Percentiles rank a stretch among this genome's conserved stretches.
These are phyloP conservation scores for Drosophila melanica DNA, from an alignment of 1,140 invertebrate species.

Conservation along the genomic window DNA sequence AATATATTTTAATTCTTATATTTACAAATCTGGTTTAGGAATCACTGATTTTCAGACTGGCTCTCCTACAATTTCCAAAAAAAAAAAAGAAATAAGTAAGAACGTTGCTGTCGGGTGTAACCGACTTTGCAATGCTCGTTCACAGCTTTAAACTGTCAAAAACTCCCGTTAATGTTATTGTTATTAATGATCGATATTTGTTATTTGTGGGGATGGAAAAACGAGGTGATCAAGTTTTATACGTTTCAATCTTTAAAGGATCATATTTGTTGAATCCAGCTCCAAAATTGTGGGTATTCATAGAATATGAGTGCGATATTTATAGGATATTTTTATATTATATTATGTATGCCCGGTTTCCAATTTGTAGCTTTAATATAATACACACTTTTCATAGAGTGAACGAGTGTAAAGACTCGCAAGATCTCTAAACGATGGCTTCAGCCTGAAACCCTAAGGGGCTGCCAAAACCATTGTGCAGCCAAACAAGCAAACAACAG, in stretches of 20 bases:
- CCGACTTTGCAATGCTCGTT: not conserved
- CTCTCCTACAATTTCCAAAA: constrained; percentile 48
- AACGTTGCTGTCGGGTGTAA: not conserved
- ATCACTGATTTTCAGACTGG: not conserved
- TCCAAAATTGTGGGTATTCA: no score
- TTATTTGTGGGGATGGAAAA: no score
- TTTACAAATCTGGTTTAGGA: not conserved
- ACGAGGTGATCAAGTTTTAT: no score
- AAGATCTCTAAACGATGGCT: not conserved
- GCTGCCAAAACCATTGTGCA: constrained; percentile 70
- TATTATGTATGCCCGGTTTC: not conserved
- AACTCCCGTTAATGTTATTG: no score
- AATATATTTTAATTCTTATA: no score
- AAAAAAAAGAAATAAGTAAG: constrained; percentile 1
- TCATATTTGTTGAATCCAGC: no score
- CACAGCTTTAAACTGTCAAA: not conserved
- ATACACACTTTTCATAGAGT: not conserved
- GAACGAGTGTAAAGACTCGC: not conserved
- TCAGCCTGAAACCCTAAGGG: constrained; percentile 52
- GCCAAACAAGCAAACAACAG: constrained; percentile 54
- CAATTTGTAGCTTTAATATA: not conserved
- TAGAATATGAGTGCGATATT: no score
- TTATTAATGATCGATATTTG: no score
- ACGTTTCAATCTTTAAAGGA: no score
- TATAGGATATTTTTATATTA: no score